Evolutionary conservation across 2,113 vertebrate species (phyloP).

Genomic region (Chaetodon auriga): DNA sequence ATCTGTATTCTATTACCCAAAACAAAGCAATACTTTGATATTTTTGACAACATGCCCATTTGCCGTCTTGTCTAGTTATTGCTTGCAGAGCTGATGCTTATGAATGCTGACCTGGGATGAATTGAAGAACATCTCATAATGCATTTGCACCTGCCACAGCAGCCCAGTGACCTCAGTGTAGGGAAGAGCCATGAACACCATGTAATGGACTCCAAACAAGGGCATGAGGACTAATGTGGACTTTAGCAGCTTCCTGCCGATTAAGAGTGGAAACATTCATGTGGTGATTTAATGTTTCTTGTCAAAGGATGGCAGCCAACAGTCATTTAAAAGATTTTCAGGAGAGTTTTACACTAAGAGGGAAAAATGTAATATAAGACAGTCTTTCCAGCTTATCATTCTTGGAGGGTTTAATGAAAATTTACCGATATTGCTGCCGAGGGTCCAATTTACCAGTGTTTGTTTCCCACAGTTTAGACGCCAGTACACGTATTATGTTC

Average conservation of each 20-base stretch:
- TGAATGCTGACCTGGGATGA: conserved; percentile 85
- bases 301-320: not conserved
- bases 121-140: conserved; percentile 92
- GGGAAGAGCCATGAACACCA: conserved; percentile 89
- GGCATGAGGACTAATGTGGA: conserved; percentile 90
- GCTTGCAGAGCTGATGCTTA: not conserved
- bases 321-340: not conserved
- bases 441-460: conserved; percentile 88
- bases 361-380: not conserved
- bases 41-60: no score
- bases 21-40: not conserved
- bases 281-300: not conserved
- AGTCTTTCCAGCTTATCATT: not conserved
- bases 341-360: not conserved
- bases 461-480: conserved; percentile 89
- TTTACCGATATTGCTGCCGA: conserved; percentile 87
- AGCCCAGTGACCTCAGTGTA: conserved; percentile 86
- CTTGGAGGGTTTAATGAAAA: not conserved
- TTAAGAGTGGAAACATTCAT: not conserved
- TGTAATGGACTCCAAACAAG: conserved; percentile 89
- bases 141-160: conserved; percentile 91
- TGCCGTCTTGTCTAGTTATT: not conserved
- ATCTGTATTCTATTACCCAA: not conserved
- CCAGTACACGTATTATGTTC: conserved; percentile 88
- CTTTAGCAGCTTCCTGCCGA: conserved; percentile 86